phyloP scores from a whole-genome alignment of 2,113 vertebrate species.

The Polypterus senegalus region DNA sequence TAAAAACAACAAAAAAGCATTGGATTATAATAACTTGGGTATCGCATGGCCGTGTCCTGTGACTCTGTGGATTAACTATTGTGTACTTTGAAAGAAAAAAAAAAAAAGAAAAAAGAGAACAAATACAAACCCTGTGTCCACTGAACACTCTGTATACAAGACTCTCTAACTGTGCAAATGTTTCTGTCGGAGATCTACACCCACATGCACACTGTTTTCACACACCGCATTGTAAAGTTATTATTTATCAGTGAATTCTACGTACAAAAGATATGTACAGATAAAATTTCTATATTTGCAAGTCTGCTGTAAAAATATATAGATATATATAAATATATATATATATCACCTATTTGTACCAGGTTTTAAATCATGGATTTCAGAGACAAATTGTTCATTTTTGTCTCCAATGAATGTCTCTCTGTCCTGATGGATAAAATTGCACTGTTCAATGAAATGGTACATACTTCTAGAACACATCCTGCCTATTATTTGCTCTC shows the following conservation, averaged over 20 bases:
- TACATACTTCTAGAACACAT: conserved; percentile 25
- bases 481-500: conserved; percentile 8
- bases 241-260: conserved; percentile 34
- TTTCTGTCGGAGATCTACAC: conserved; percentile 13
- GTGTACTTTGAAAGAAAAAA: conserved; percentile 67
- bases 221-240: conserved; percentile 31
- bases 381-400: conserved; percentile 39
- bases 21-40: conserved; percentile 59
- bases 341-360: conserved; percentile 55
- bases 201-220: conserved; percentile 17
- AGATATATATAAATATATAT: conserved; percentile 22
- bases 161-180: conserved; percentile 18
- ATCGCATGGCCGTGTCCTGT: conserved; percentile 73
- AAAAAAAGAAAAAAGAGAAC: conserved; percentile 33
- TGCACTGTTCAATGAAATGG: conserved; percentile 36
- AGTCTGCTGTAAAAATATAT: conserved; percentile 72
- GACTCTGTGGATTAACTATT: conserved; percentile 75
- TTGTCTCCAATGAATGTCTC: conserved; percentile 31
- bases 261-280: conserved; percentile 65
- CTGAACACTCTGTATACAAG: conserved; percentile 41
- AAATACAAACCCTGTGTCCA: conserved; percentile 31
- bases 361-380: conserved; percentile 63
- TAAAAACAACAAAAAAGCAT: conserved; percentile 51
- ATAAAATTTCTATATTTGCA: conserved; percentile 93
- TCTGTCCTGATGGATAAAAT: conserved; percentile 33